A percentile compares a stretch with the other conserved stretches of the same genome.
Conservation (phyloP, 2,113 vertebrate species). For the Chascanopsetta lugubris region DNA sequence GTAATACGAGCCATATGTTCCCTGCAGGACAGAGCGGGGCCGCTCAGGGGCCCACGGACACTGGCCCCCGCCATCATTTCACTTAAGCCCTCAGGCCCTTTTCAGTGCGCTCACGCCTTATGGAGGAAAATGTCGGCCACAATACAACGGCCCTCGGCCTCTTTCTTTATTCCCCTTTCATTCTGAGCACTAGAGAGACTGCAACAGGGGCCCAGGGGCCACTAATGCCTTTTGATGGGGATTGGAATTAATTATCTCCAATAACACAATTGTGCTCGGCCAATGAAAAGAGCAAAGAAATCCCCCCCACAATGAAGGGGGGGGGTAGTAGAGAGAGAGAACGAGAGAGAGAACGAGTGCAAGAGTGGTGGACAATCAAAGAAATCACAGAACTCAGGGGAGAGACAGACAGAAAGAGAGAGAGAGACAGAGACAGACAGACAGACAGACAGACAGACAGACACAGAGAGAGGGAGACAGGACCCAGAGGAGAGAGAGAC, state of each 20-base stretch:
- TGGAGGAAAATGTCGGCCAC: slow-evolving; percentile 58
- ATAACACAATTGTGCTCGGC: slow-evolving; percentile 96
- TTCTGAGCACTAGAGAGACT: slow-evolving; percentile 80
- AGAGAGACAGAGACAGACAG: neutral
- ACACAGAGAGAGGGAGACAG: too few relatives aligned
- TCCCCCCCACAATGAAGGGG: slow-evolving; percentile 84
- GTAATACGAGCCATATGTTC: slow-evolving; percentile 87
- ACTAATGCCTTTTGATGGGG: slow-evolving; percentile 98
- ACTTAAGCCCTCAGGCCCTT: slow-evolving; percentile 87
- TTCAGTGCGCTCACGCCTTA: slow-evolving; percentile 56
- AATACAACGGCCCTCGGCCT: slow-evolving; percentile 71
- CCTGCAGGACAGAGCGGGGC: slow-evolving; percentile 78
- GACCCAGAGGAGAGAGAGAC: neutral
- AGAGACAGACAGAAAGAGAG: neutral
- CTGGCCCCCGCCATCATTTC: slow-evolving; percentile 68
- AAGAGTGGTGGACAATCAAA: neutral
- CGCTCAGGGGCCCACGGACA: slow-evolving; percentile 61
- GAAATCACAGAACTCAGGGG: too few relatives aligned
- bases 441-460: slow-evolving; percentile 8
- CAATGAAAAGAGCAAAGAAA: slow-evolving; percentile 99
- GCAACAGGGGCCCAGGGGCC: slow-evolving; percentile 88
- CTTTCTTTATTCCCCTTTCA: slow-evolving; percentile 86
- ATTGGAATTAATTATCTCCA: slow-evolving; percentile 99
- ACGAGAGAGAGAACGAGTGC: slow-evolving; percentile 3
- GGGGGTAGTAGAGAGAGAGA: slow-evolving; percentile 69